Percentiles rank a stretch among this genome's conserved stretches.
phyloP scores from a whole-genome alignment of 2,113 vertebrate genomes.

The Nipponia nippon region DNA sequence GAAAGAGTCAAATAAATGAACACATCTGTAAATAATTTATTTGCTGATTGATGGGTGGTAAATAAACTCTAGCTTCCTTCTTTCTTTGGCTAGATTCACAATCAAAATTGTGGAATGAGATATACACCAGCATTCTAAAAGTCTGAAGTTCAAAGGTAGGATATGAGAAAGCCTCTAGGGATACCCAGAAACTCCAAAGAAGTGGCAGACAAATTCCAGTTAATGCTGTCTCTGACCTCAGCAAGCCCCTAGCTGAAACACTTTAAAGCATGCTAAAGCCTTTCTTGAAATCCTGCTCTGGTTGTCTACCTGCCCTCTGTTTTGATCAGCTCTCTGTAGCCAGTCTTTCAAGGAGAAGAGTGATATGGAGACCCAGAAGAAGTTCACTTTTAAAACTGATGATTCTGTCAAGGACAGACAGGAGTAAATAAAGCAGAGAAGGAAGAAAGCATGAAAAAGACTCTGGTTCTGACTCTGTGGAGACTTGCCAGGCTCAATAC shows the following conservation, averaged over 20 bases:
- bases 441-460: not conserved
- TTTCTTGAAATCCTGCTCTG: constrained; percentile 40
- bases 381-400: not conserved
- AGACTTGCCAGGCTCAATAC: not conserved
- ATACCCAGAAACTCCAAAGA: constrained; percentile 49
- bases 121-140: not conserved
- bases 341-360: constrained; percentile 10
- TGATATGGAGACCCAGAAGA: not conserved
- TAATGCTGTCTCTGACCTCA: constrained; percentile 55
- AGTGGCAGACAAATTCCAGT: constrained; percentile 56
- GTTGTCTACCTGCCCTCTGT: constrained; percentile 48
- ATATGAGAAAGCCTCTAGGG: constrained; percentile 19
- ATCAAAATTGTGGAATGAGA: not conserved
- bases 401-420: not conserved
- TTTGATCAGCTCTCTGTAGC: constrained; percentile 53
- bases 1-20: constrained; percentile 53
- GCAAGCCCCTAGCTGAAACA: not conserved
- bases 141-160: constrained; percentile 56
- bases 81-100: constrained; percentile 26
- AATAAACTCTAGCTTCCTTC: constrained; percentile 50
- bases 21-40: constrained; percentile 64
- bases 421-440: not conserved
- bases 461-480: not conserved
- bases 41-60: constrained; percentile 50
- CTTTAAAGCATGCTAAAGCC: constrained; percentile 51